Evolutionary conservation across 2,888 invertebrate species (phyloP).

Genomic region (Epinotia bilunana): DNA sequence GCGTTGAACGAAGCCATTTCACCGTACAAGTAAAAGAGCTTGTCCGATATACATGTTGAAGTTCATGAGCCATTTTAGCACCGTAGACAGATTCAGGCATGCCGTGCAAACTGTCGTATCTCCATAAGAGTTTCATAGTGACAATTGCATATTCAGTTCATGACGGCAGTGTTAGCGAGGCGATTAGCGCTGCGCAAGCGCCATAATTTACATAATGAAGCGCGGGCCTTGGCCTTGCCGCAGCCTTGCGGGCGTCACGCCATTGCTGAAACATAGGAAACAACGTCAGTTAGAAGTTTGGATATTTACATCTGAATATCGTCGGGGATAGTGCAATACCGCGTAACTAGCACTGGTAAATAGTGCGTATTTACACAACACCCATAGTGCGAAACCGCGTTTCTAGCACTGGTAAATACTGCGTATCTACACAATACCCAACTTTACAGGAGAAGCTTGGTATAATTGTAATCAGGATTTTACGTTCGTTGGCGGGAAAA

Average conservation of each 20-base stretch:
- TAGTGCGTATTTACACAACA: too few relatives aligned
- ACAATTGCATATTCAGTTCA: background rate
- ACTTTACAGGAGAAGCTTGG: too few relatives aligned
- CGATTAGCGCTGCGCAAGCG: constrained; percentile 59
- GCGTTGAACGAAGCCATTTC: constrained; percentile 31
- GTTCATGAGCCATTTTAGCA: background rate
- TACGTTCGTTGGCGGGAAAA: too few relatives aligned
- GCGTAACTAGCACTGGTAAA: too few relatives aligned
- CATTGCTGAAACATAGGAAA: constrained; percentile 36
- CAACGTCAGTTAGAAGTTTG: constrained; percentile 16
- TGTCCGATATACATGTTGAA: background rate
- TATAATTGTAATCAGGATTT: too few relatives aligned
- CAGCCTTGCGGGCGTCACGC: constrained; percentile 47
- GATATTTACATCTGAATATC: constrained; percentile 14
- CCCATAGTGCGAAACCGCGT: too few relatives aligned
- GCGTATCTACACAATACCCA: too few relatives aligned
- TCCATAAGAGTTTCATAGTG: background rate
- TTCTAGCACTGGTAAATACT: too few relatives aligned
- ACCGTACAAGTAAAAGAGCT: background rate
- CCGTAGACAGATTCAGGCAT: constrained; percentile 47
- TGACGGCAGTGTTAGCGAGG: constrained; percentile 54
- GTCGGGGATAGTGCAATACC: too few relatives aligned
- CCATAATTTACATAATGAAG: constrained; percentile 68
- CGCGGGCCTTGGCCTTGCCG: constrained; percentile 68
- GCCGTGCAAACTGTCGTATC: background rate